Evolutionary conservation across 2,888 invertebrate species (phyloP), one percentile per base, ranked within the genome.

Genomic region (Limenitis camilla): DNA sequence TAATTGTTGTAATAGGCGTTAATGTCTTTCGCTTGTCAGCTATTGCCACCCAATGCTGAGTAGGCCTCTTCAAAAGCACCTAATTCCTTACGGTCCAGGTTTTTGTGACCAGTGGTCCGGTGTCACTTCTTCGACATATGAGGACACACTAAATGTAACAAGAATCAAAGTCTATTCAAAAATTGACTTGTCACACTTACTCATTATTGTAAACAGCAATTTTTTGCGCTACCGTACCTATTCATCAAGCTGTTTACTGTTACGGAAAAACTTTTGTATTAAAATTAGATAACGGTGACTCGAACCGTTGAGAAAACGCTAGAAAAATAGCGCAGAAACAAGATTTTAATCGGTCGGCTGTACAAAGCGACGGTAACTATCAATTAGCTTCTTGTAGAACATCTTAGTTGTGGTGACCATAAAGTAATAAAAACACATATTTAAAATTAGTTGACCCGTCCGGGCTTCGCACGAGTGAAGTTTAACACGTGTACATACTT

Each of bases 251-350:
- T 35, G 28, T 40, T 40, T 51, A 50, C 51, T 45, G 51, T 40
- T 45, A n/a, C 27, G 10, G 40, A 44, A 42, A 38, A 38, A 38
- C 32, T 44, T 39, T 50, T 33, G 44, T 51, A 51, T 51, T 51
- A 39, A 51, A 51, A 51, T 45, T 40, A 45, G 40, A 28, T 51
- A 51, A 51, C 51, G 51, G 45, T 27, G 40, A n/a, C 2, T 40
- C 10, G 45, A 51, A 51, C 51, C 44, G 44, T 44, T 45, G 35
- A 51, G 51, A 45, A 51, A 51, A 40, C 40, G 39, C 45, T 36
- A 35, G 40, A 44, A 33, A 51, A 51, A 51, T 51, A n/a, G 45
- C 51, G 39, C 10, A 39, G 40, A 45, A 51, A 44, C 43, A 40
- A 40, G 40, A 40, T 51, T 40, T 40, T 51, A 51, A 51, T 51